These are phyloP conservation scores for Eonycteris spelaea DNA, from an alignment of 2,113 vertebrate species.

Conservation along the genomic window DNA sequence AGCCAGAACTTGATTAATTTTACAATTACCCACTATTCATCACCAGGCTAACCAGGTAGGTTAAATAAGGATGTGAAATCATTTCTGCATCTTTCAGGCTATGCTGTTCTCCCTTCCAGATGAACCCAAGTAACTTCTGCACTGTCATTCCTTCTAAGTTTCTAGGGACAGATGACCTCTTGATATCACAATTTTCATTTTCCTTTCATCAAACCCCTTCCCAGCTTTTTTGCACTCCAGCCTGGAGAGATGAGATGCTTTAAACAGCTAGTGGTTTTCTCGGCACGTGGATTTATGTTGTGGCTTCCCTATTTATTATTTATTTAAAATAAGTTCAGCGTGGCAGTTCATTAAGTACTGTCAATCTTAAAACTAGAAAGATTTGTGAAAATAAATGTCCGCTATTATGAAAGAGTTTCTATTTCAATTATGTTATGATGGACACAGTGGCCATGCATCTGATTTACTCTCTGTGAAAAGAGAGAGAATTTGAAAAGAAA, in stretches of 20 bases:
- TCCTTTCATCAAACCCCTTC: not conserved
- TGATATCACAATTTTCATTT: not conserved
- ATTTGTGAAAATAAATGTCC: conserved; percentile 11
- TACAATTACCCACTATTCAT: not conserved
- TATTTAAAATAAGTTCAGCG: conserved; percentile 2
- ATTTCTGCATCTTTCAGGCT: not conserved
- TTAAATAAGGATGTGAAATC: not conserved
- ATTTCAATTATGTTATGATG: not conserved
- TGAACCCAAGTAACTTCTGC: not conserved
- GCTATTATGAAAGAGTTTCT: conserved; percentile 1
- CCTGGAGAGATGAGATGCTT: not conserved
- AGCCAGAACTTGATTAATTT: not conserved
- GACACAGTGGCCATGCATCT: not conserved
- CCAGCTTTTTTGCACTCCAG: not conserved
- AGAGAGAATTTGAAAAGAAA: conserved; percentile 17
- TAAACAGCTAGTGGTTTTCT: not conserved
- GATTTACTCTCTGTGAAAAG: not conserved
- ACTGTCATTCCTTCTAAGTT: not conserved
- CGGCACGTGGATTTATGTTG: not conserved
- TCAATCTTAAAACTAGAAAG: not conserved
- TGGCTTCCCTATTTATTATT: not conserved
- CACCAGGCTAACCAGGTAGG: not conserved
- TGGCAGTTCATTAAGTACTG: not conserved
- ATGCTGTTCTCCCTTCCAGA: not conserved
- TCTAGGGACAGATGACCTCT: not conserved